Percentiles rank a stretch among this genome's conserved stretches.
Conservation (phyloP, 2,888 invertebrate genomes). For the Punctoribates punctum region DNA sequence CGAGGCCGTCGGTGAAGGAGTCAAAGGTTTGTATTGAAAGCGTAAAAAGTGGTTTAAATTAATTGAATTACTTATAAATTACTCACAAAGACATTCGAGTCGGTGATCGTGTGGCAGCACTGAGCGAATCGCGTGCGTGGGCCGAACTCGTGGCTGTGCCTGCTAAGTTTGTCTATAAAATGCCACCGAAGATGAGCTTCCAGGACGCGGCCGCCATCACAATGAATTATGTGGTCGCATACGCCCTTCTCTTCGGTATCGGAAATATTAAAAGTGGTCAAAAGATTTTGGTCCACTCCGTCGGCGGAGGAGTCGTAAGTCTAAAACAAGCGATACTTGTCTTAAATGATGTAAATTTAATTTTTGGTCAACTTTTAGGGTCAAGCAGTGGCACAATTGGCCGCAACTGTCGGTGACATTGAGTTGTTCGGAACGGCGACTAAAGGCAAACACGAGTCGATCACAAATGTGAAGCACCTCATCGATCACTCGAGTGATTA, state of each 20-base stretch:
- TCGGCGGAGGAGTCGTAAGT: conserved; percentile 74
- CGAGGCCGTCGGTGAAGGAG: conserved; percentile 72
- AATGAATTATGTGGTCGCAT: conserved; percentile 80
- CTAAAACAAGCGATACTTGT: background rate
- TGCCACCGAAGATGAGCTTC: conserved; percentile 70
- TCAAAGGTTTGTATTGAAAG: conserved; percentile 64
- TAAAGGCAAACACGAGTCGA: conserved; percentile 75
- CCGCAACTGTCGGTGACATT: conserved; percentile 72
- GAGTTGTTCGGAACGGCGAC: conserved; percentile 81
- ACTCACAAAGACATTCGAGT: conserved; percentile 50
- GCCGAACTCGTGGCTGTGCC: conserved; percentile 76
- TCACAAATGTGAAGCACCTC: conserved; percentile 70
- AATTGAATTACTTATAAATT: too few relatives aligned
- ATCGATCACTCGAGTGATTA: conserved; percentile 78
- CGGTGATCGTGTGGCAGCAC: conserved; percentile 65
- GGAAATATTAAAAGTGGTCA: conserved; percentile 73
- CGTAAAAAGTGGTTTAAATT: too few relatives aligned
- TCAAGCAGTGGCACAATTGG: conserved; percentile 76
- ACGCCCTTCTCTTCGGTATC: conserved; percentile 77
- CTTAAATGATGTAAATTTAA: background rate
- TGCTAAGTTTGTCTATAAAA: conserved; percentile 71
- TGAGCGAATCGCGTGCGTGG: conserved; percentile 81
- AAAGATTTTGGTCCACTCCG: conserved; percentile 75
- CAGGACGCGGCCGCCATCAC: conserved; percentile 77
- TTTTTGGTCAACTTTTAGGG: conserved; percentile 57